Percentiles rank a stretch among this genome's conserved stretches.
Evolutionary conservation across 2,113 vertebrate species (phyloP).

Genomic region (Chinchilla lanigera): DNA sequence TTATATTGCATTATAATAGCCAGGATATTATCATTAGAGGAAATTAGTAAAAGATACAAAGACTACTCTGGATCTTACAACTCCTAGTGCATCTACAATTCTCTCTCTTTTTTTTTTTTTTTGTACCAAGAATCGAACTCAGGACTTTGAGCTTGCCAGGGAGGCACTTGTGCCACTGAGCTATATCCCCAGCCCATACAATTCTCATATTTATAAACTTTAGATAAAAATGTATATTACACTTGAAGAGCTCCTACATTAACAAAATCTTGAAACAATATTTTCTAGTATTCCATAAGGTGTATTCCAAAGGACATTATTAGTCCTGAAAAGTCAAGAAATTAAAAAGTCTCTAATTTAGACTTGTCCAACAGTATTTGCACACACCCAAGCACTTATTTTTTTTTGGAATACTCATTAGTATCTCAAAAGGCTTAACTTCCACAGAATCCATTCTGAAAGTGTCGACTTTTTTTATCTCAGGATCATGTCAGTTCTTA

Average conservation of each 20-base stretch:
- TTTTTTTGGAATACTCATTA: neutral
- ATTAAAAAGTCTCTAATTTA: neutral
- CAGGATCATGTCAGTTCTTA: neutral
- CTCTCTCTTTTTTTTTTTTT: too few species aligned
- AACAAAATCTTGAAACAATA: constrained; percentile 18
- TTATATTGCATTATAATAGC: neutral
- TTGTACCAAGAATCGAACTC: too few species aligned
- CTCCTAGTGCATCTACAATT: neutral
- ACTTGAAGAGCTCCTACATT: neutral
- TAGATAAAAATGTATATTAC: neutral
- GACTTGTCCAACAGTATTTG: neutral
- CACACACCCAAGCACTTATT: neutral
- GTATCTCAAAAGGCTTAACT: neutral
- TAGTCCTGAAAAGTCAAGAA: neutral
- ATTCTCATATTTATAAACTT: neutral
- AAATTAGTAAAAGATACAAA: neutral
- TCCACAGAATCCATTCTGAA: constrained; percentile 21
- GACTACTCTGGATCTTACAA: neutral
- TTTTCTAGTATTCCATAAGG: constrained; percentile 29
- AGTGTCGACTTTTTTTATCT: neutral
- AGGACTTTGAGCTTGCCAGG: too few species aligned
- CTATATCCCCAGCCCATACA: too few species aligned
- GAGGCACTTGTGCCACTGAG: too few species aligned
- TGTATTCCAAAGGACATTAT: neutral
- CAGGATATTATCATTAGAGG: neutral